Conservation (phyloP, 2,113 vertebrate species). For the Tinamus guttatus region DNA sequence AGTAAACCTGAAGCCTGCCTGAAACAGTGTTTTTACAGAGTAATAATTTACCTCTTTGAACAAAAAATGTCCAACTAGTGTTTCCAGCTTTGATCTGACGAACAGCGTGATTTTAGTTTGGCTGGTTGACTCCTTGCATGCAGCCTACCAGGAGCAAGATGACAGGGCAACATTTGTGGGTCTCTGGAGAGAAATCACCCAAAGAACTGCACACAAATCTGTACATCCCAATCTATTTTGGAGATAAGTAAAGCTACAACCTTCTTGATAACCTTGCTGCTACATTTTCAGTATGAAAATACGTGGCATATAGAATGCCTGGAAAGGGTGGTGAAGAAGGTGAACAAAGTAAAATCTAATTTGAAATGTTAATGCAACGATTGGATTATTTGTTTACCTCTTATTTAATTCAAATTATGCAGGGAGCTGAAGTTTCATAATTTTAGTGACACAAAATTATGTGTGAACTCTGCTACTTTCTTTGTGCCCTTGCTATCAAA, state of each 20-base stretch:
- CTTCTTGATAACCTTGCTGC: neutral
- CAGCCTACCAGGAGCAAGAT: neutral
- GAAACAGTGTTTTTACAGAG: neutral
- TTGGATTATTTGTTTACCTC: neutral
- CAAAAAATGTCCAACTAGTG: neutral
- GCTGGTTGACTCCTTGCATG: neutral
- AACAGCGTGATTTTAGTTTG: neutral
- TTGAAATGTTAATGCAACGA: neutral
- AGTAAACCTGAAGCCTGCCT: neutral
- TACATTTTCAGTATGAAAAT: neutral
- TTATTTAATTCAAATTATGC: neutral
- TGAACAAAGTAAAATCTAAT: neutral
- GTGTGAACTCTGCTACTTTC: neutral
- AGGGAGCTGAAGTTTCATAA: neutral
- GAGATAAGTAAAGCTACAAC: neutral
- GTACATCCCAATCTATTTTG: neutral
- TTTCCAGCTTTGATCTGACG: neutral
- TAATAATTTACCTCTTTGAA: neutral
- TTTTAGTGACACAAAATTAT: neutral
- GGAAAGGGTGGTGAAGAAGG: neutral
- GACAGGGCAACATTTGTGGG: rapidly evolving
- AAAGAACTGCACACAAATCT: neutral
- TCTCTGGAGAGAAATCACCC: neutral
- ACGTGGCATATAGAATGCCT: rapidly evolving
- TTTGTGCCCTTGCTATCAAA: neutral